These are phyloP conservation scores for Centruroides vittatus DNA, from an alignment of 1,140 invertebrate species.

Conservation along the genomic window DNA sequence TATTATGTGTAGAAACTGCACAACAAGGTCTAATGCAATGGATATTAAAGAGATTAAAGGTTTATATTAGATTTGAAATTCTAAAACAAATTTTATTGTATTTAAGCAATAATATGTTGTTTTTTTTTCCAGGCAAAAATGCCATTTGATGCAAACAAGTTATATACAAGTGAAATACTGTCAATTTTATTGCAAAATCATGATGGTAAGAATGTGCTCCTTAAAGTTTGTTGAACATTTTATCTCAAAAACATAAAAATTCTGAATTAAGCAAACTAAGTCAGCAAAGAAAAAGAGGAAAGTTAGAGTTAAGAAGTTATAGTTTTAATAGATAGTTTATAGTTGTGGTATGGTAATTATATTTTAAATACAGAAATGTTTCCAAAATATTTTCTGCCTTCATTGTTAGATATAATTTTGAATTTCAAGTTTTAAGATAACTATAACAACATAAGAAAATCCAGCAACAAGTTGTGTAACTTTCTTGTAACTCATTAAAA, in stretches of 20 bases:
- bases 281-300: too few relatives aligned
- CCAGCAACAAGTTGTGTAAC: neutral
- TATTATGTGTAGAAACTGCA: slow-evolving; percentile 63
- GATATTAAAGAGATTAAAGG: slow-evolving; percentile 65
- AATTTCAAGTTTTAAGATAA: too few relatives aligned
- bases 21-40: slow-evolving; percentile 78
- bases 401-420: too few relatives aligned
- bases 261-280: too few relatives aligned
- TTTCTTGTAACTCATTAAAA: too few relatives aligned
- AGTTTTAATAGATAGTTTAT: too few relatives aligned
- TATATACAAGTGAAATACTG: slow-evolving; percentile 90
- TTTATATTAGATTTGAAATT: slow-evolving; percentile 6
- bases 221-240: neutral
- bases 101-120: neutral
- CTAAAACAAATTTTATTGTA: neutral
- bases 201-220: slow-evolving; percentile 31
- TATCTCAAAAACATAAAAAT: too few relatives aligned
- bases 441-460: too few relatives aligned
- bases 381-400: too few relatives aligned
- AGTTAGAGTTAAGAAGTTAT: too few relatives aligned
- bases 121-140: slow-evolving; percentile 52
- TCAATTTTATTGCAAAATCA: slow-evolving; percentile 88
- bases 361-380: too few relatives aligned
- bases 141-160: slow-evolving; percentile 89
- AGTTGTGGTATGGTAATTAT: too few relatives aligned